These are phyloP conservation scores for Tenrec ecaudatus DNA, from an alignment of 2,113 vertebrate species.

Conservation along the genomic window DNA sequence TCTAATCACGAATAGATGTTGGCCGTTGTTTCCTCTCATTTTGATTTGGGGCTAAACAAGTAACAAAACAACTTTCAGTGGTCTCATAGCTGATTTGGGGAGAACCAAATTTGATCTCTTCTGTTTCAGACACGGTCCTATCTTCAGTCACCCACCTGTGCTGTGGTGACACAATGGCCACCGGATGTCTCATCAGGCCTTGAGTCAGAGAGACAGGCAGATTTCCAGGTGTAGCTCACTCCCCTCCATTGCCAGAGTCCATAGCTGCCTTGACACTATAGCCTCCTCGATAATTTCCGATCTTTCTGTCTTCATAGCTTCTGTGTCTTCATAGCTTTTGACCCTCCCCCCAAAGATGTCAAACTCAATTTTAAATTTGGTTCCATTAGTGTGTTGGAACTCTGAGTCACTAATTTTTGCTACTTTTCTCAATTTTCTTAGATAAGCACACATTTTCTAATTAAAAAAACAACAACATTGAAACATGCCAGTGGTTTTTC, in stretches of 20 bases:
- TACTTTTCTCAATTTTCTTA: background rate
- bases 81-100: background rate
- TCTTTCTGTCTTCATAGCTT: background rate
- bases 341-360: background rate
- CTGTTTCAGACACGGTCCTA: background rate
- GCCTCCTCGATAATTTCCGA: background rate
- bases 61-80: background rate
- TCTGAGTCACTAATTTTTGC: background rate
- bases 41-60: too few species aligned
- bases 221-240: background rate
- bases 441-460: background rate
- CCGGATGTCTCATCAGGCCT: background rate
- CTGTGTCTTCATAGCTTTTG: background rate
- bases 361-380: background rate
- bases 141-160: background rate
- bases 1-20: too few species aligned
- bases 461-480: background rate
- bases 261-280: background rate
- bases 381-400: background rate
- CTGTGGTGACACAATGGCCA: background rate
- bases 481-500: background rate
- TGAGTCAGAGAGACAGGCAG: background rate
- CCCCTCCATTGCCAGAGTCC: background rate
- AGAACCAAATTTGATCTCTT: background rate
- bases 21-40: too few species aligned